phyloP scores from a whole-genome alignment of 2,888 invertebrate genomes.

The Limnephilus auricula region DNA sequence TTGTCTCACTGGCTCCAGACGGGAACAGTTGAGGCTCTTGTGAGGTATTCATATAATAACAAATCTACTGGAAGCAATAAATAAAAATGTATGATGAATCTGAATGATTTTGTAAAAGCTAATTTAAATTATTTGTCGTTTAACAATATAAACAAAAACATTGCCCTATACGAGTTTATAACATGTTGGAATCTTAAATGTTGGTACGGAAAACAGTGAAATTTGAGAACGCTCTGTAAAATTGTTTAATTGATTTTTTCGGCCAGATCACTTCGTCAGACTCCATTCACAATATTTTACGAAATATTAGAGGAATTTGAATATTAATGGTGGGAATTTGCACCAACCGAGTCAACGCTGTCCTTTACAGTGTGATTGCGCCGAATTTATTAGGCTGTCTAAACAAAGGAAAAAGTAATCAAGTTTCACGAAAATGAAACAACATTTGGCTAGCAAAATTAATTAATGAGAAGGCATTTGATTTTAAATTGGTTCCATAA shows the following conservation, averaged over 20 bases:
- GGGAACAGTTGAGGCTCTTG: too few relatives aligned
- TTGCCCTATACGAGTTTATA: too few relatives aligned
- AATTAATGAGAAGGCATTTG: not conserved
- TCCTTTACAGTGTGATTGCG: not conserved
- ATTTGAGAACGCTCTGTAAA: not conserved
- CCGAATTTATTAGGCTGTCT: not conserved
- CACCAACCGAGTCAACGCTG: not conserved
- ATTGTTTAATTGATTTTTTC: not conserved
- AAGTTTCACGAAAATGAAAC: not conserved
- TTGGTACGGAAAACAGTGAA: not conserved
- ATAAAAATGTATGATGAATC: not conserved
- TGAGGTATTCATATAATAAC: too few relatives aligned
- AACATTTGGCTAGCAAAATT: not conserved
- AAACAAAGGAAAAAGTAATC: not conserved
- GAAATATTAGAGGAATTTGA: not conserved
- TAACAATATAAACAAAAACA: too few relatives aligned
- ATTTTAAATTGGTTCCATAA: not conserved
- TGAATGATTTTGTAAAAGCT: not conserved
- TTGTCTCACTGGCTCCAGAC: too few relatives aligned
- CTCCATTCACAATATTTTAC: not conserved
- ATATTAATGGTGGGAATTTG: not conserved
- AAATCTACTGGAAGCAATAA: not conserved
- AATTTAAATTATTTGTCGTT: too few relatives aligned
- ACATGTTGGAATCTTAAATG: too few relatives aligned
- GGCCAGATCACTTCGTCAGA: not conserved